Evolutionary conservation across 2,888 invertebrate genomes (phyloP).

Genomic region (Drosophila aldrichi): DNA sequence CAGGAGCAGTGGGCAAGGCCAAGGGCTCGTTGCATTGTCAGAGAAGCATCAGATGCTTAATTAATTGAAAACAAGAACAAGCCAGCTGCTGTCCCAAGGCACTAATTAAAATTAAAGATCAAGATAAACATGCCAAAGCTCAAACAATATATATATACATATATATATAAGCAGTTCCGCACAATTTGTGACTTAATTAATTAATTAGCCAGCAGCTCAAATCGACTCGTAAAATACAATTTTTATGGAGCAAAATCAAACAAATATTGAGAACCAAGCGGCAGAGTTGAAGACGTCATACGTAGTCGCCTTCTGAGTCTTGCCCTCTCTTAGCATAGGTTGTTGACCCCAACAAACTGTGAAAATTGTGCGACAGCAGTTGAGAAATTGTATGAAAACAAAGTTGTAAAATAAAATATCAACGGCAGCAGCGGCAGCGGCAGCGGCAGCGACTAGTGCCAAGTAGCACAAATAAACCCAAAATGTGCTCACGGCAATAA

Average conservation of each 20-base stretch:
- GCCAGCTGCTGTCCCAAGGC: constrained; percentile 13
- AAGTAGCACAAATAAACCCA: constrained; percentile 33
- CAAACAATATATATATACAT: constrained; percentile 1
- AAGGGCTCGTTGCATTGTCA: constrained; percentile 9
- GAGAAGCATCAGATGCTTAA: constrained; percentile 21
- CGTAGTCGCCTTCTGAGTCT: constrained; percentile 11
- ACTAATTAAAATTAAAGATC: constrained; percentile 51
- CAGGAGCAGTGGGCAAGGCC: constrained; percentile 11
- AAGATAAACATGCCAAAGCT: constrained; percentile 34
- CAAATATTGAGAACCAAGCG: constrained; percentile 26
- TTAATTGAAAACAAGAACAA: constrained; percentile 41
- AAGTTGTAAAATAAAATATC: constrained; percentile 69
- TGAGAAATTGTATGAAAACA: constrained; percentile 68
- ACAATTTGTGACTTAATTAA: constrained; percentile 24
- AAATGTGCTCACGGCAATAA: constrained; percentile 27
- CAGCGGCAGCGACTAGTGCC: constrained; percentile 7
- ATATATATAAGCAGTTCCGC: not conserved
- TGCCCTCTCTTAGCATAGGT: constrained; percentile 32
- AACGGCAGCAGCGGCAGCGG: not conserved
- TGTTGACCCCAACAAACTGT: constrained; percentile 57
- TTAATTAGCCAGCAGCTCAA: constrained; percentile 45
- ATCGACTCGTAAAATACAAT: constrained; percentile 31
- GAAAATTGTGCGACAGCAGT: constrained; percentile 66
- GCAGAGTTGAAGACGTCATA: constrained; percentile 1
- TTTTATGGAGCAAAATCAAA: constrained; percentile 38